Conservation (phyloP, 2,113 vertebrate species). For the Passer domesticus region DNA sequence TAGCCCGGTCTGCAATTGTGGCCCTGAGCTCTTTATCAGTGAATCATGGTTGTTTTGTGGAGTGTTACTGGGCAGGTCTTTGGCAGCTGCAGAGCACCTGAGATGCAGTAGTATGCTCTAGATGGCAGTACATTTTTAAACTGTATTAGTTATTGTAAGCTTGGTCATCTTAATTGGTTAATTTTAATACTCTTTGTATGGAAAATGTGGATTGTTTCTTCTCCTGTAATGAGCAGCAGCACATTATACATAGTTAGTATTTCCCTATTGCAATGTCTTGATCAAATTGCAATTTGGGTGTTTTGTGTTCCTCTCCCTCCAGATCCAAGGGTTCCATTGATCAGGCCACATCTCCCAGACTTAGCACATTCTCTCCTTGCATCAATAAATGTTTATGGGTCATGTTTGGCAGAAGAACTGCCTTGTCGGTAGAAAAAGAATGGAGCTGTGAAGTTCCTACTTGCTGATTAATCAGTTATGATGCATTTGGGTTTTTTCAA, state of each 20-base stretch:
- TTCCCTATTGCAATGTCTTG: background rate
- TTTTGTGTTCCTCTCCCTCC: background rate
- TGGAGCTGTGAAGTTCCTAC: background rate
- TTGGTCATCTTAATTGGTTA: background rate
- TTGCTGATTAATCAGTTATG: background rate
- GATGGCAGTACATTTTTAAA: conserved; percentile 46
- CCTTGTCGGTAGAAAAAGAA: background rate
- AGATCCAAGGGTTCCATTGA: background rate
- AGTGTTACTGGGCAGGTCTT: background rate
- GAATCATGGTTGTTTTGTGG: background rate
- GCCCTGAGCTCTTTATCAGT: background rate
- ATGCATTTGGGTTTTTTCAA: background rate
- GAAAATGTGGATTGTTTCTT: background rate
- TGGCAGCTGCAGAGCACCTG: background rate
- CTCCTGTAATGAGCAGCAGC: background rate
- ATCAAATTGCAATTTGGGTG: background rate
- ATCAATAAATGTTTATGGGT: background rate
- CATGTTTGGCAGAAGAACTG: background rate
- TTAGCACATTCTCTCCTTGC: background rate
- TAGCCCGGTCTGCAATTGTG: background rate
- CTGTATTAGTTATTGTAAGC: background rate
- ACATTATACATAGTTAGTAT: background rate
- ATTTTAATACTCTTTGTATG: background rate
- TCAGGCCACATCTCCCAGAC: background rate
- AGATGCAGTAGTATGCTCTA: background rate